Conservation (phyloP, 2,113 vertebrate genomes). For the Corydoras maculifer region DNA sequence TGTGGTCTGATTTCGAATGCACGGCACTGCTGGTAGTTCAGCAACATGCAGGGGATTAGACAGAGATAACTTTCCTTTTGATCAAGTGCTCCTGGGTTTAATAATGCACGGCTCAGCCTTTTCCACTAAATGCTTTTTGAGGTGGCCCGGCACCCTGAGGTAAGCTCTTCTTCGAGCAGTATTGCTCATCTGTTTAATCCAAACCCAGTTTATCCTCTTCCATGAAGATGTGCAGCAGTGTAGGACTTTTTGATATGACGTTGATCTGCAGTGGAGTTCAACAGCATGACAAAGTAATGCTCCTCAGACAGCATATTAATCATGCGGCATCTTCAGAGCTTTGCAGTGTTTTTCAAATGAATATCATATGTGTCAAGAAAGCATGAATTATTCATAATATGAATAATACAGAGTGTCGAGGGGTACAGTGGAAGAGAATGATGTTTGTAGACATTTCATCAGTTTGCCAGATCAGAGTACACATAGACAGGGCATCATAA, state of each 20-base stretch:
- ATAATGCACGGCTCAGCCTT: conserved; percentile 41
- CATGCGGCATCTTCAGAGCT: not conserved
- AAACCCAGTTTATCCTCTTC: conserved; percentile 15
- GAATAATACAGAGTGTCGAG: conserved; percentile 13
- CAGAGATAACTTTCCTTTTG: conserved; percentile 38
- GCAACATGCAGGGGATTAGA: conserved; percentile 34
- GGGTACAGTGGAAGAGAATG: not conserved
- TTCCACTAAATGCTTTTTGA: conserved; percentile 31
- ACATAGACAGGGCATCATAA: not conserved
- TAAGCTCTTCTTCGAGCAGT: conserved; percentile 29
- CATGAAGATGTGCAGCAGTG: conserved; percentile 17
- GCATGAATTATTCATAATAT: conserved; percentile 24
- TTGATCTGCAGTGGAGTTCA: conserved; percentile 23
- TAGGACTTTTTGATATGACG: conserved; percentile 20
- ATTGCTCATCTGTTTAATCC: conserved; percentile 23
- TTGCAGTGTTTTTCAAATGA: conserved; percentile 7
- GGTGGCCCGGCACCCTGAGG: conserved; percentile 10
- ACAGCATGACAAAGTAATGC: conserved; percentile 5
- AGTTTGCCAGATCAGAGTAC: not conserved
- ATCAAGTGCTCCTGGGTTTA: conserved; percentile 39
- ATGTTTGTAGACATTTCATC: not conserved
- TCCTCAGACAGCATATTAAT: conserved; percentile 15
- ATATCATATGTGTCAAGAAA: not conserved
- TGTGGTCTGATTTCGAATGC: conserved; percentile 39
- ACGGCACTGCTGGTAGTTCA: conserved; percentile 6